Conservation (phyloP, 2,113 vertebrate species). For the Phrynosoma platyrhinos region DNA sequence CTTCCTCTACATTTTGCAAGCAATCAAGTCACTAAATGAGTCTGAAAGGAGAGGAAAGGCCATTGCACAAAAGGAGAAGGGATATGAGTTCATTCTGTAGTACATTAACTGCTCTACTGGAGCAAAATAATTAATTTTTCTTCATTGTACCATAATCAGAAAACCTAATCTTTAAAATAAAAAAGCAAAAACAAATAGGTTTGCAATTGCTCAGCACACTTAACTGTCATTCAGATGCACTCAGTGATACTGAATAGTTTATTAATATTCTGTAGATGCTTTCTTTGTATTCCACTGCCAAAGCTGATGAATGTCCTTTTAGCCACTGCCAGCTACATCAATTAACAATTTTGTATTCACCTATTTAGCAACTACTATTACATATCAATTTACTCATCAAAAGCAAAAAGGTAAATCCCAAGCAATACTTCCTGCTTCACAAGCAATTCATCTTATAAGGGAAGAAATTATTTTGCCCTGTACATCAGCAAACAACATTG, state of each 20-base stretch:
- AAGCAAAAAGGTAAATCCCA: background rate
- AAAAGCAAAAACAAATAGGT: conserved; percentile 37
- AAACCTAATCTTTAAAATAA: conserved; percentile 54
- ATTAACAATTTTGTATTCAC: conserved; percentile 38
- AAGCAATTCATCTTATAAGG: conserved; percentile 19
- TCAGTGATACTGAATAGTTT: conserved; percentile 39
- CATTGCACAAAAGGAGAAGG: conserved; percentile 36
- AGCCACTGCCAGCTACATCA: conserved; percentile 22
- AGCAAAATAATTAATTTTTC: conserved; percentile 75
- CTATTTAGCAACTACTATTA: conserved; percentile 37
- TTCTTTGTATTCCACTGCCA: background rate
- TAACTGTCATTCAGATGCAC: conserved; percentile 44
- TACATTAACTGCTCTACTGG: conserved; percentile 67
- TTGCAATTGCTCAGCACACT: conserved; percentile 47
- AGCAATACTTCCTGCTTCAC: background rate
- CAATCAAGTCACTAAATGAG: conserved; percentile 49
- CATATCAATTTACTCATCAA: conserved; percentile 31
- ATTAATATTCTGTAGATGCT: conserved; percentile 47
- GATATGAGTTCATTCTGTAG: conserved; percentile 40
- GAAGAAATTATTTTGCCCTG: background rate
- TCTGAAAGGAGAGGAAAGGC: conserved; percentile 43
- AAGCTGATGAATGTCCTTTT: conserved; percentile 13
- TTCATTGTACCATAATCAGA: conserved; percentile 65
- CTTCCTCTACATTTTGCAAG: conserved; percentile 39
- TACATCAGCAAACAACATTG: conserved; percentile 13